phyloP scores from a whole-genome alignment of 2,888 invertebrate species.

The Mesorhabditis belari region DNA sequence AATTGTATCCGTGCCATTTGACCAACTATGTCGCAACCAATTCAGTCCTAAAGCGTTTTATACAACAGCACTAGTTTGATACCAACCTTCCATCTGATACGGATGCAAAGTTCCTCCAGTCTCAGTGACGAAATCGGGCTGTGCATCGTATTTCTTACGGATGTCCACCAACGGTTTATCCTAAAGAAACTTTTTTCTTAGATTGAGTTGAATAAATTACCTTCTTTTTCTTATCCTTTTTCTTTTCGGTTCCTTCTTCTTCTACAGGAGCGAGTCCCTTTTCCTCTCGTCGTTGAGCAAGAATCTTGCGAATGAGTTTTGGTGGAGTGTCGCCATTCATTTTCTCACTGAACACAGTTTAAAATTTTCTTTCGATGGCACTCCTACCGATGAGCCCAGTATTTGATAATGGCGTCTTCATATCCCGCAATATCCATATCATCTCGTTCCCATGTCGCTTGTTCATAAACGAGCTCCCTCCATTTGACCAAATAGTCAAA shows the following conservation, averaged over 20 bases:
- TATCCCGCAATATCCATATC: constrained; percentile 70
- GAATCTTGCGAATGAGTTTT: constrained; percentile 52
- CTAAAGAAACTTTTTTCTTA: no score
- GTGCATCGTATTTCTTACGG: constrained; percentile 86
- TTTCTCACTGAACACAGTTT: no score
- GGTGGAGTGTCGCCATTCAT: constrained; percentile 72
- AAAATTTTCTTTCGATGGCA: no score
- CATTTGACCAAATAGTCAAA: constrained; percentile 89
- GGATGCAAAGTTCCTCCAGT: constrained; percentile 92
- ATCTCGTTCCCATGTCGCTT: constrained; percentile 95
- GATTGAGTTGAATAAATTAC: no score
- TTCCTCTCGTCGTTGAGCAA: constrained; percentile 36
- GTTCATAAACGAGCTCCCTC: constrained; percentile 92
- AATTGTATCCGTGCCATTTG: constrained; percentile 88
- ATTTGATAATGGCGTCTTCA: constrained; percentile 74
- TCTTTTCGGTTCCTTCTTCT: constrained; percentile 59
- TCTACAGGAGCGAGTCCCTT: constrained; percentile 26
- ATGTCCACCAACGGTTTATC: no score
- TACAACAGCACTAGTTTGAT: background rate
- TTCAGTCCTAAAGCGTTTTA: constrained; percentile 36
- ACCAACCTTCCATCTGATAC: constrained; percentile 84
- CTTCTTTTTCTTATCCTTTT: constrained; percentile 65
- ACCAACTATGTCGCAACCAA: constrained; percentile 51
- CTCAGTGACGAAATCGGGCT: constrained; percentile 80
- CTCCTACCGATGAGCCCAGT: constrained; percentile 68